Base-by-base conservation (phyloP, 2,888 invertebrate genomes). In the Aleiodes leptofemur region DNA sequence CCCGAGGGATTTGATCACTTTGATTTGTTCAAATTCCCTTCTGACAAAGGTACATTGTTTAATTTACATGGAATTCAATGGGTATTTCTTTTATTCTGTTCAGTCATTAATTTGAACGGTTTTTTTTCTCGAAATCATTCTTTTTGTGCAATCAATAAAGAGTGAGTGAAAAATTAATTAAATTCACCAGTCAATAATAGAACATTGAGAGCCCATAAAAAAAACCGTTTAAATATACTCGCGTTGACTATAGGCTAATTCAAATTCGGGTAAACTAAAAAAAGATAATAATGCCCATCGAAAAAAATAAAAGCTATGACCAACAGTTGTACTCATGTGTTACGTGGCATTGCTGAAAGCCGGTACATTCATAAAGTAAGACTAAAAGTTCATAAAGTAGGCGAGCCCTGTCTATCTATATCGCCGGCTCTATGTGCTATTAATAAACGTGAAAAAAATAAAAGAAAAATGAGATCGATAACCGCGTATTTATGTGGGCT, bases 11-110 rank as follows among this genome's bases (percentile, higher is more conserved):
- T 80, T 79, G 74, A 76, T 73, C 77, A 77, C 79, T 80, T 80
- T 80, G 80, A 79, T 80, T 78, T 78, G 74, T 78, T 77, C 76
- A 80, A 80, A 80, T 80, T 78, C 77, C 76, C 79, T 79, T 79
- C 77, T 64, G 16, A 64, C 51, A 53, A 53, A 72, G 51, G 64
- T 14, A 64, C 64, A 43, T 11, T 14, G 48, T 64, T 43, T 64
- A 64, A 64, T 64, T 64, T 43, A 14, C 29, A 64, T 43, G 9
- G 64, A 64, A 64, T 64, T 64, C 64, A 48, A 64, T 43, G 43
- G 43, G 43, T 31, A 11, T 73, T 31, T 31, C 68, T 56, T 56
- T 23, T 31, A 38, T 57, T 57, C 53, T 55, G 48, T n/a, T 29
- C 13, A n/a, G 43, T 70, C 51, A 55, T 23, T 61, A 14, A 38